Base-by-base conservation (phyloP, 2,113 vertebrate species). In the Clinocottus analis region DNA sequence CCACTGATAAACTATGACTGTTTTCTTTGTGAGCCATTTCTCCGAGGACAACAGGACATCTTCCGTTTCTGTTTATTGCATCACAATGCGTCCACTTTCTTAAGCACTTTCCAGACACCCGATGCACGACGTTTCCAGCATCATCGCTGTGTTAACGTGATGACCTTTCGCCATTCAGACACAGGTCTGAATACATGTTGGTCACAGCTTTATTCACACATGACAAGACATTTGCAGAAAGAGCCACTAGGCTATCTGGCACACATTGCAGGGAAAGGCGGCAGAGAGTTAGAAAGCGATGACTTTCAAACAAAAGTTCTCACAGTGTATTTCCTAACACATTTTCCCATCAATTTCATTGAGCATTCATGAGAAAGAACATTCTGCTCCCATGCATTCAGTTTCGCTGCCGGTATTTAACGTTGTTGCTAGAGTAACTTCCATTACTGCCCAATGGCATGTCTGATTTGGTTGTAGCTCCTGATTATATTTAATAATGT, bases 1-100 rank as follows among this genome's bases (percentile, higher is more conserved):
- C 49, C 25, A 4, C 61, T 72, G 72, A 84, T 80, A 76, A 80
- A 74, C 70, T 68, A 10, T 72, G 66, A 80, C 71, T 49, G 23
- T 25, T 74, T 70, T 51, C 49, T 77, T 81, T 75, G 60, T 71
- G 72, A 80, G 39, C 27, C 19, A 3, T 35, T 76, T 53, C 61
- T 70, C 55, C 29, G 29, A 65, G n/a, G n/a, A 66, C 13, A 17
- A n/a, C 6, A 45, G 2, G 65, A 19, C 31, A 1, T 64, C 14
- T 55, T 41, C n/a, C 33, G 9, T 49, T 35, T 64, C n/a, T 61
- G 65, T 63, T 79, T 14, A 2, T 31, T 58, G 33, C n/a, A 45
- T 56, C 14, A 45, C 14, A n/a, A 13, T 19, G 31, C 0, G 11
- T 75, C 27, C 27, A 29, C 33, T 45, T 61, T 55, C 53, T 49